Evolutionary conservation across 2,113 vertebrate species (phyloP).

Genomic region (Ceyx margarethae): DNA sequence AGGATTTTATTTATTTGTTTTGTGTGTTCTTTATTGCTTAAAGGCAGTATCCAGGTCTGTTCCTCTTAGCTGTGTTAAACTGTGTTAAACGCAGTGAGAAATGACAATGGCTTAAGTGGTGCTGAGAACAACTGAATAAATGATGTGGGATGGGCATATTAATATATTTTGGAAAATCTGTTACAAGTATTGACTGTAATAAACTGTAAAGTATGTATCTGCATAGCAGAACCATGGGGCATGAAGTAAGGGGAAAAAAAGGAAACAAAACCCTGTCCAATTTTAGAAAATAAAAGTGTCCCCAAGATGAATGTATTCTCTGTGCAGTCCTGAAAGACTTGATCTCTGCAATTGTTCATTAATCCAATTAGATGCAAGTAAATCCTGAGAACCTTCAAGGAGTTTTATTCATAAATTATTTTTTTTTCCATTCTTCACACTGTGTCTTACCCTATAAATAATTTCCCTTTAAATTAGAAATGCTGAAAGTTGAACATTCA

Average conservation of each 20-base stretch:
- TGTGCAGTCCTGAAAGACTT: neutral
- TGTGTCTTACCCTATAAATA: neutral
- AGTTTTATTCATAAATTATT: slow-evolving; percentile 27
- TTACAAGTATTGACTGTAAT: slow-evolving; percentile 2
- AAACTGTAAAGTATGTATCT: neutral
- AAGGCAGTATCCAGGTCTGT: neutral
- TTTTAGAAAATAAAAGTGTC: neutral
- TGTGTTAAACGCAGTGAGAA: neutral
- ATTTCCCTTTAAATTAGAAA: slow-evolving; percentile 21
- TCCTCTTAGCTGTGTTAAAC: neutral
- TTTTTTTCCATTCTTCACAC: slow-evolving; percentile 10
- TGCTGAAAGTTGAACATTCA: slow-evolving; percentile 57
- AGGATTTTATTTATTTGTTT: slow-evolving; percentile 67
- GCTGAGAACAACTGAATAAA: slow-evolving; percentile 14
- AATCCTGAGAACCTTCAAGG: slow-evolving; percentile 23
- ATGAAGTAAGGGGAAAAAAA: neutral
- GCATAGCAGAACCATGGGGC: neutral
- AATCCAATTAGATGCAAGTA: slow-evolving; percentile 36
- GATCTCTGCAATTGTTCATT: neutral
- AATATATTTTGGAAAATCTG: neutral
- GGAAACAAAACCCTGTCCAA: neutral
- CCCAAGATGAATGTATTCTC: neutral
- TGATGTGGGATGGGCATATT: neutral
- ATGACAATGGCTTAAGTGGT: slow-evolving; percentile 11
- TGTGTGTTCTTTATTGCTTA: slow-evolving; percentile 40